phyloP scores from a whole-genome alignment of 1,140 invertebrate genomes.

The Drosophila subobscura region DNA sequence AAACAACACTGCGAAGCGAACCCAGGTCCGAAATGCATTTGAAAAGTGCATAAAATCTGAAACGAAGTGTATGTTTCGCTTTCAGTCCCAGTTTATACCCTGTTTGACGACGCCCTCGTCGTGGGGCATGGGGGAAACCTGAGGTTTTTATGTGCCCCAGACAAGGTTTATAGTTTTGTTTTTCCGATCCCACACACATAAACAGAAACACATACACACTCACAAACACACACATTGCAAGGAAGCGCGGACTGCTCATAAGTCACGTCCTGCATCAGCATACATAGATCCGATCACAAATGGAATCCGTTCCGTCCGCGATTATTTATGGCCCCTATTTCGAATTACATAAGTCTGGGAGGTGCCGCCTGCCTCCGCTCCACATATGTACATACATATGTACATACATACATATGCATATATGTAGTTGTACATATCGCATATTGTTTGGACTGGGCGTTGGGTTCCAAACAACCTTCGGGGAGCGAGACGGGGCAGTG shows the following conservation, averaged over 20 bases:
- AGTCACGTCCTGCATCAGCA: slow-evolving; percentile 71
- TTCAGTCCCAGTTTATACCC: slow-evolving; percentile 14
- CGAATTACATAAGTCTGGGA: slow-evolving; percentile 32
- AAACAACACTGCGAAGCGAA: slow-evolving; percentile 29
- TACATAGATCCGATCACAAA: slow-evolving; percentile 42
- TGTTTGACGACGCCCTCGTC: slow-evolving; percentile 19
- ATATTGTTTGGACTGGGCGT: slow-evolving; percentile 23
- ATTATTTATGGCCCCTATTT: slow-evolving; percentile 47
- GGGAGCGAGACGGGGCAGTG: slow-evolving; percentile 30
- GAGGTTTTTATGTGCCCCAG: slow-evolving; percentile 59
- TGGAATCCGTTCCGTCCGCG: slow-evolving; percentile 46
- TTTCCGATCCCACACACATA: slow-evolving; percentile 39
- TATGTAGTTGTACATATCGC: slow-evolving; percentile 30
- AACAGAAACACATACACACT: not conserved
- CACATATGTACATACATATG: slow-evolving; percentile 6
- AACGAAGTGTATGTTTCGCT: slow-evolving; percentile 56
- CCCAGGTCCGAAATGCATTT: slow-evolving; percentile 16
- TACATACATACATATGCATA: slow-evolving; percentile 10
- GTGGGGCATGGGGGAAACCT: slow-evolving; percentile 28
- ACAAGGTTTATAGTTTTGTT: slow-evolving; percentile 79
- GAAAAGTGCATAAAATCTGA: slow-evolving; percentile 63
- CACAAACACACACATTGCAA: too few species aligned
- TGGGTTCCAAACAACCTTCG: slow-evolving; percentile 42
- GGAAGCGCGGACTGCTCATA: slow-evolving; percentile 44
- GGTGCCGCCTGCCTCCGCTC: not conserved